phyloP scores from a whole-genome alignment of 2,888 invertebrate species.

The Proisotoma minuta region DNA sequence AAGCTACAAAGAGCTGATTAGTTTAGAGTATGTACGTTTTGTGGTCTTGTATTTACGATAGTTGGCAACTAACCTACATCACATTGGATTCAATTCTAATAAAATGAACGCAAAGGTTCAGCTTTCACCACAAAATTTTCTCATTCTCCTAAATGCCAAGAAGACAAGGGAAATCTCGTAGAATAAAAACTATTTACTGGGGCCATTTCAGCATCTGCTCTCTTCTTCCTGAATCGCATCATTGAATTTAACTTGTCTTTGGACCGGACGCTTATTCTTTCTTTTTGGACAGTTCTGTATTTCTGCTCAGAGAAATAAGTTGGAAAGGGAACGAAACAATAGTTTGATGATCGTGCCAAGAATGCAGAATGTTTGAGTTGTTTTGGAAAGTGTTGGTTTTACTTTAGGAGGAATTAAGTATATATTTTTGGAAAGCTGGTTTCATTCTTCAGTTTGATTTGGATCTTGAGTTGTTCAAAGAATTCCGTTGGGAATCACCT shows the following conservation, averaged over 20 bases:
- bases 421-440: too few relatives aligned
- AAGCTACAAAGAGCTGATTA: neutral
- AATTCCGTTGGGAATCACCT: too few relatives aligned
- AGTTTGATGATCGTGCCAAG: neutral
- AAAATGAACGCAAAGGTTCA: neutral
- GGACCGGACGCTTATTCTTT: neutral
- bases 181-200: too few relatives aligned
- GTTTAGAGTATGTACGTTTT: neutral
- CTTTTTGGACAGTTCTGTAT: neutral
- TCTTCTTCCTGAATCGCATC: neutral
- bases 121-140: neutral
- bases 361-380: too few relatives aligned
- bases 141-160: neutral
- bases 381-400: too few relatives aligned
- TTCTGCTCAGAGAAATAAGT: neutral
- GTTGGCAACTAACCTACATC: conserved; percentile 1
- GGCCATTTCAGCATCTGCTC: neutral
- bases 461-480: too few relatives aligned
- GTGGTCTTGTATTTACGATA: neutral
- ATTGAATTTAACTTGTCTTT: neutral
- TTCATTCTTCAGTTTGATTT: too few relatives aligned
- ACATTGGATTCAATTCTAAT: neutral
- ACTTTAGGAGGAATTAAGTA: too few relatives aligned
- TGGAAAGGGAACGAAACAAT: neutral
- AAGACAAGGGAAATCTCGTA: too few relatives aligned